Conservation (phyloP, 53 echinoderm and acorn worm genomes). For the Glandiceps talaboti region DNA sequence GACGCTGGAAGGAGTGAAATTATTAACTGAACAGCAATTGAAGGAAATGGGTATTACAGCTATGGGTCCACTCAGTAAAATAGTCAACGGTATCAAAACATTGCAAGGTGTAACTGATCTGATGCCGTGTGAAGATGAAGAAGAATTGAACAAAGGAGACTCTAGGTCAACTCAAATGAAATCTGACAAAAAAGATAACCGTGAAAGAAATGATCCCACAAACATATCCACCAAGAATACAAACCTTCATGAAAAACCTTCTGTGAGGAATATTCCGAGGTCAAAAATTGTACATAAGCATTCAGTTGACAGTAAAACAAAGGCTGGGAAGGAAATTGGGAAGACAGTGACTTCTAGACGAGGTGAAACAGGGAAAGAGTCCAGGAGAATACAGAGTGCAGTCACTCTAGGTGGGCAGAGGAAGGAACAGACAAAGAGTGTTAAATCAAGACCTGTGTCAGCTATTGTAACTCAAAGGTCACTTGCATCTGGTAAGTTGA, state of each 20-base stretch:
- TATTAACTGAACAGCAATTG: slow-evolving; percentile 17
- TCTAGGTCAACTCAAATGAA: neutral
- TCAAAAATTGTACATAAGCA: neutral
- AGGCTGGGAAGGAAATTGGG: neutral
- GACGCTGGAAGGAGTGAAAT: slow-evolving; percentile 20
- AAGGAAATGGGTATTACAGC: slow-evolving; percentile 16
- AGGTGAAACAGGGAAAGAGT: neutral
- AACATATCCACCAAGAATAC: neutral
- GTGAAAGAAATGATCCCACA: neutral
- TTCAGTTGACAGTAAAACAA: no score
- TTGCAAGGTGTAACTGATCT: neutral
- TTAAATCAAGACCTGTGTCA: slow-evolving; percentile 4
- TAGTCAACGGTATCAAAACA: slow-evolving; percentile 11
- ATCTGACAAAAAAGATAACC: neutral
- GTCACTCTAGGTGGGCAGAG: neutral
- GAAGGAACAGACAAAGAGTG: neutral
- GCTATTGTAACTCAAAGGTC: slow-evolving; percentile 24
- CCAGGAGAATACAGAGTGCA: neutral
- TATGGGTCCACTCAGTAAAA: slow-evolving; percentile 8
- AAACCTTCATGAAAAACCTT: neutral
- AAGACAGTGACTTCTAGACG: neutral
- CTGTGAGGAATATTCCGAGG: neutral
- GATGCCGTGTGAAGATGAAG: neutral
- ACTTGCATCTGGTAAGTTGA: slow-evolving; percentile 24
- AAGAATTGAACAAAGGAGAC: neutral